These are phyloP conservation scores for Polypedilum pembai DNA, from an alignment of 1,140 invertebrate genomes.

Conservation along the genomic window DNA sequence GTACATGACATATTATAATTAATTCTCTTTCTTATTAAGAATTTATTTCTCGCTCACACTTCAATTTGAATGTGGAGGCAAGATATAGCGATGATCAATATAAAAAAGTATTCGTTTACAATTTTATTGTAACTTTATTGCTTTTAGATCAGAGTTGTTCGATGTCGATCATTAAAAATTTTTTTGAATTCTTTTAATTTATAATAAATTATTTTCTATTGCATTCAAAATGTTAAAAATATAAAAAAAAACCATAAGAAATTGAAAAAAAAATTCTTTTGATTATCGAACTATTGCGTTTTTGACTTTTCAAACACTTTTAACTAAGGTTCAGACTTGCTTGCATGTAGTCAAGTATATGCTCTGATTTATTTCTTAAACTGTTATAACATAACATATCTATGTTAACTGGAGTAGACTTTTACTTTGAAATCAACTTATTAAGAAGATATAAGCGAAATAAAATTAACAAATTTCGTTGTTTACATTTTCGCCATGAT, in stretches of 20 bases:
- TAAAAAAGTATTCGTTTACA: background rate
- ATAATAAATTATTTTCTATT: too few species aligned
- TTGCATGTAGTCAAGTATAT: background rate
- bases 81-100: too few species aligned
- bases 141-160: background rate
- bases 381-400: background rate
- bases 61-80: too few species aligned
- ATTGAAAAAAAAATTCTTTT: background rate
- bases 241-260: too few species aligned
- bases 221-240: too few species aligned
- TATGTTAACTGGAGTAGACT: background rate
- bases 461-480: background rate
- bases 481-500: too few species aligned
- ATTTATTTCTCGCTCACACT: background rate
- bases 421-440: background rate
- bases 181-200: too few species aligned
- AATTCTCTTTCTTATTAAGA: background rate
- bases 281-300: too few species aligned
- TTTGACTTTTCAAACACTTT: too few species aligned
- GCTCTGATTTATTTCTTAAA: background rate
- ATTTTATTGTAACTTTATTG: background rate
- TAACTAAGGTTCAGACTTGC: too few species aligned
- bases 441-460: background rate
- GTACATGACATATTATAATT: conserved; percentile 21
- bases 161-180: too few species aligned